A percentile compares a stretch with the other conserved stretches of the same genome.
Evolutionary conservation across 64 coral and sea anemone species (phyloP).

Genomic region (Montipora foliosa): DNA sequence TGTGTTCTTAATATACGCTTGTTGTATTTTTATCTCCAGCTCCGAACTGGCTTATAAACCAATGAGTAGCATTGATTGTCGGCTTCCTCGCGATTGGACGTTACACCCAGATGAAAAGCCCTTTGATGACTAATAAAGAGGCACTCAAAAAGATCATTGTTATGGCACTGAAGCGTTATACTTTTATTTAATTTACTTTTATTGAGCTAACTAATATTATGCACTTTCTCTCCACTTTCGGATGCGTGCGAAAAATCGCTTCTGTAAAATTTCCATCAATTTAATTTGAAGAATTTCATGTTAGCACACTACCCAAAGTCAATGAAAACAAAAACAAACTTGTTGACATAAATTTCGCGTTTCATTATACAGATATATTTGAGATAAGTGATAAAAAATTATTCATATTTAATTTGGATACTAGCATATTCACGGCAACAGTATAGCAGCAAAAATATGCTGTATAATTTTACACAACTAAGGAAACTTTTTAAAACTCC

Average conservation of each 20-base stretch:
- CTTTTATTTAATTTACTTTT: too few relatives aligned
- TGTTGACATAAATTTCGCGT: background rate
- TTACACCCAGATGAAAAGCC: too few relatives aligned
- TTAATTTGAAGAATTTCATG: background rate
- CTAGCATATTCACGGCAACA: background rate
- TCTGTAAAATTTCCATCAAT: background rate
- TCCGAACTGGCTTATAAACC: too few relatives aligned
- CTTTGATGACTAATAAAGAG: too few relatives aligned
- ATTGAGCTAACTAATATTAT: background rate
- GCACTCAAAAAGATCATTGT: too few relatives aligned
- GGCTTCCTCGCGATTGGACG: too few relatives aligned
- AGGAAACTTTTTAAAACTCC: background rate
- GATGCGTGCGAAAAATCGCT: background rate
- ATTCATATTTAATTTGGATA: background rate
- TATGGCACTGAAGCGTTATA: too few relatives aligned
- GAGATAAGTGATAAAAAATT: background rate
- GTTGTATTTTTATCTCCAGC: too few relatives aligned
- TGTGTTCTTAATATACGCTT: too few relatives aligned
- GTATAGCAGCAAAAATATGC: background rate
- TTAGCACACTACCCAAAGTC: background rate
- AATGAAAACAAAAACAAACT: background rate
- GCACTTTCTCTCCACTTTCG: background rate
- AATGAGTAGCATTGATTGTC: too few relatives aligned
- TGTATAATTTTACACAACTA: constrained; percentile 4
- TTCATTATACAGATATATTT: background rate